These are phyloP conservation scores for Pelvicachromis taeniatus DNA, from an alignment of 2,113 vertebrate species.

Conservation along the genomic window DNA sequence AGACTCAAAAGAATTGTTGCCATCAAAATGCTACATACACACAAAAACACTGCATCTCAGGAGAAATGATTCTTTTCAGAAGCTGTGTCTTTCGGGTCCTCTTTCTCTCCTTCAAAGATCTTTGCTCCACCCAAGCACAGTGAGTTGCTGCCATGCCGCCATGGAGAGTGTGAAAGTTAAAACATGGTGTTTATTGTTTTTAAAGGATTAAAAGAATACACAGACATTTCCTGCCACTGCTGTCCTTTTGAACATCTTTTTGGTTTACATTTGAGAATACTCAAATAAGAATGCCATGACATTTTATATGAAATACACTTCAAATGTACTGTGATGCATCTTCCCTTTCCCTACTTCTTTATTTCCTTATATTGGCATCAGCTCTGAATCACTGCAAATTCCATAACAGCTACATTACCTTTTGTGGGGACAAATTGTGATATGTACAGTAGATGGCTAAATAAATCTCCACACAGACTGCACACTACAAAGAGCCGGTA, in stretches of 20 bases:
- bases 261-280: conserved; percentile 51
- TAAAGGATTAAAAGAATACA: conserved; percentile 52
- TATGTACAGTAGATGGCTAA: background rate
- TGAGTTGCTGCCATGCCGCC: conserved; percentile 31
- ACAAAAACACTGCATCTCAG: conserved; percentile 43
- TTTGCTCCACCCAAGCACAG: conserved; percentile 33
- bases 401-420: background rate
- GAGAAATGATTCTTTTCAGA: conserved; percentile 65
- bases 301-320: conserved; percentile 35
- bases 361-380: background rate
- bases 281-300: conserved; percentile 21
- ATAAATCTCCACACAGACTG: background rate
- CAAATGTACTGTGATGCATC: background rate
- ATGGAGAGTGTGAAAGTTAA: conserved; percentile 53
- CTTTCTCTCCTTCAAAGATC: conserved; percentile 55
- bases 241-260: conserved; percentile 53
- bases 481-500: background rate
- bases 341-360: background rate
- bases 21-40: conserved; percentile 42
- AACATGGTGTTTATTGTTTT: conserved; percentile 65
- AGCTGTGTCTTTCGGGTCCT: conserved; percentile 42
- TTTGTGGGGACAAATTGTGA: background rate
- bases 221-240: conserved; percentile 46
- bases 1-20: conserved; percentile 30
- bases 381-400: background rate